phyloP scores from a whole-genome alignment of 1,140 invertebrate genomes.

The Euschistus heros region DNA sequence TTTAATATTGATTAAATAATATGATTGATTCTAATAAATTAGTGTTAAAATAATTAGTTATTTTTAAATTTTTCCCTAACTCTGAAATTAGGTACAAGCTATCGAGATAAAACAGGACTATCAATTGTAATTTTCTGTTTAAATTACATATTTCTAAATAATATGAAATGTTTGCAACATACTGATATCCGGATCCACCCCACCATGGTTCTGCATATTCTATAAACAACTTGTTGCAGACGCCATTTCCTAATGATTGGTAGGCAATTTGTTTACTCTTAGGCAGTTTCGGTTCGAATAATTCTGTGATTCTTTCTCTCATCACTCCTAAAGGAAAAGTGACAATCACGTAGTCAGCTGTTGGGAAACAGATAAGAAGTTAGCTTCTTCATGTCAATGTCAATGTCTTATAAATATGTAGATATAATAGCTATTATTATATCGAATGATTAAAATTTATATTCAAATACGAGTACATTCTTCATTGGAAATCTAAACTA shows the following conservation, averaged over 20 bases:
- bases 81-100: not conserved
- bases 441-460: no score
- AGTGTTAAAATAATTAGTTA: no score
- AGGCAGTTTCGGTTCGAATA: slow-evolving; percentile 68
- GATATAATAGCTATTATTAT: no score
- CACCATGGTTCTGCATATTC: slow-evolving; percentile 68
- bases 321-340: slow-evolving; percentile 73
- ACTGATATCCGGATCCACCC: slow-evolving; percentile 43
- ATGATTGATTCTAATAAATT: no score
- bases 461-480: no score
- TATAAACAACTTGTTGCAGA: slow-evolving; percentile 70
- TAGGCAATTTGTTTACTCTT: slow-evolving; percentile 63
- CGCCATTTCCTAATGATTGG: slow-evolving; percentile 47
- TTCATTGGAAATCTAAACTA: no score
- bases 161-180: not conserved
- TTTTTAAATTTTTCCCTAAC: no score
- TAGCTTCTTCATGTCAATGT: slow-evolving; percentile 34
- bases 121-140: not conserved
- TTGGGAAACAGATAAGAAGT: slow-evolving; percentile 49
- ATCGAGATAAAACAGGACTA: not conserved
- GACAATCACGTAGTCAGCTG: slow-evolving; percentile 66
- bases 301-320: slow-evolving; percentile 56
- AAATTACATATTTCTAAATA: not conserved
- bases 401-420: slow-evolving; percentile 21
- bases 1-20: no score